Percentiles rank a stretch among this genome's conserved stretches.
Evolutionary conservation across 1,140 invertebrate species (phyloP).

Genomic region (Polyergus mexicanus): DNA sequence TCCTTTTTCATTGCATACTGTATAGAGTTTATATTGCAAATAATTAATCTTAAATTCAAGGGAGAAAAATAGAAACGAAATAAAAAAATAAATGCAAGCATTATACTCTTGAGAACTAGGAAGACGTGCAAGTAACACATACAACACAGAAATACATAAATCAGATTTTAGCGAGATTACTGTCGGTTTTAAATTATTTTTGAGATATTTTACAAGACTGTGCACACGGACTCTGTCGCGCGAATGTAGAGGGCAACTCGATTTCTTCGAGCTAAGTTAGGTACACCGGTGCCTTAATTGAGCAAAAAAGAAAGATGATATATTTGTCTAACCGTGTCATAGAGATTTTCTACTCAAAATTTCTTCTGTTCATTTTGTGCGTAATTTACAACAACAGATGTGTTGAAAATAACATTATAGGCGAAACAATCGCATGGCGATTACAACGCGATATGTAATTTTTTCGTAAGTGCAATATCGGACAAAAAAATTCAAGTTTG

Average conservation of each 20-base stretch:
- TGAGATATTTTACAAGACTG: conserved; percentile 58
- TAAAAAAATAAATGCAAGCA: background rate
- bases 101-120: background rate
- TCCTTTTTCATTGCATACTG: background rate
- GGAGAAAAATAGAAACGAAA: background rate
- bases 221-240: conserved; percentile 56
- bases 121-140: background rate
- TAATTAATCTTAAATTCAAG: conserved; percentile 8
- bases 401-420: background rate
- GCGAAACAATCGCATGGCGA: background rate
- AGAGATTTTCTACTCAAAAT: conserved; percentile 56
- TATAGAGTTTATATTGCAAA: background rate
- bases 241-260: conserved; percentile 55
- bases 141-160: background rate
- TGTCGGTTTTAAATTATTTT: background rate
- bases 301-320: conserved; percentile 10
- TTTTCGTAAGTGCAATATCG: conserved; percentile 39
- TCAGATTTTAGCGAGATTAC: conserved; percentile 5
- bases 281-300: conserved; percentile 57
- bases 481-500: background rate
- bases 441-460: conserved; percentile 1
- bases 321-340: conserved; percentile 50
- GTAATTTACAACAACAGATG: conserved; percentile 20
- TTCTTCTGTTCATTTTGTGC: conserved; percentile 26
- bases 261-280: conserved; percentile 63